Percentiles rank a stretch among this genome's conserved stretches.
Evolutionary conservation across 2,113 vertebrate species (phyloP).

Genomic region (Peromyscus californicus): DNA sequence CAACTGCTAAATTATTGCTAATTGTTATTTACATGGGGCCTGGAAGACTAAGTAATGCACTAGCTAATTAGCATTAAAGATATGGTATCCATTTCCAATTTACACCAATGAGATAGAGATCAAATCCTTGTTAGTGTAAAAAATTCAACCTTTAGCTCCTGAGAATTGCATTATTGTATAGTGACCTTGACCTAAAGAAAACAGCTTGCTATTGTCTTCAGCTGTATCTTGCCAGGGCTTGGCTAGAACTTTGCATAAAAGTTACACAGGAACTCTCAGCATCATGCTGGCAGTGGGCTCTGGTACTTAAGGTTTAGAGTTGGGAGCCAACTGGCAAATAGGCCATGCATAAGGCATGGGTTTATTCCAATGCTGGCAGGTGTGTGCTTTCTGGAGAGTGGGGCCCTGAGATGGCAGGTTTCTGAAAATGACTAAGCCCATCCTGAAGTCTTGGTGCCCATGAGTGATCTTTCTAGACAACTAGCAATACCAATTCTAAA

Average conservation of each 20-base stretch:
- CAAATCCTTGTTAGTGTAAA: slow-evolving; percentile 79
- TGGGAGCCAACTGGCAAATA: slow-evolving; percentile 65
- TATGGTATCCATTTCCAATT: slow-evolving; percentile 89
- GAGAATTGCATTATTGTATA: slow-evolving; percentile 57
- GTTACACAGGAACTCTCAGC: slow-evolving; percentile 54
- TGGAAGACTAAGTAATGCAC: slow-evolving; percentile 88
- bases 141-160: slow-evolving; percentile 73
- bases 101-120: slow-evolving; percentile 82
- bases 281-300: slow-evolving; percentile 53
- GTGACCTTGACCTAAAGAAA: slow-evolving; percentile 50
- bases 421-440: slow-evolving; percentile 1
- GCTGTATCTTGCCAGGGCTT: slow-evolving; percentile 66
- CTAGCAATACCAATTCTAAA: neutral
- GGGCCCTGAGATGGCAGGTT: slow-evolving; percentile 28
- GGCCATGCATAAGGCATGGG: slow-evolving; percentile 41
- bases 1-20: slow-evolving; percentile 91
- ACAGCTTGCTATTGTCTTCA: slow-evolving; percentile 25
- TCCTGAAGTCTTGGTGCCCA: neutral
- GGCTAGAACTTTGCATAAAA: slow-evolving; percentile 64
- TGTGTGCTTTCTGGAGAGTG: neutral
- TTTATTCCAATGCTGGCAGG: slow-evolving; percentile 57
- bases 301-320: slow-evolving; percentile 61
- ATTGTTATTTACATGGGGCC: slow-evolving; percentile 91
- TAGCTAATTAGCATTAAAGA: slow-evolving; percentile 90
- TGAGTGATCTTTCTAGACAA: neutral